Conservation (phyloP, 1,140 invertebrate genomes). For the Drosophila leontia region DNA sequence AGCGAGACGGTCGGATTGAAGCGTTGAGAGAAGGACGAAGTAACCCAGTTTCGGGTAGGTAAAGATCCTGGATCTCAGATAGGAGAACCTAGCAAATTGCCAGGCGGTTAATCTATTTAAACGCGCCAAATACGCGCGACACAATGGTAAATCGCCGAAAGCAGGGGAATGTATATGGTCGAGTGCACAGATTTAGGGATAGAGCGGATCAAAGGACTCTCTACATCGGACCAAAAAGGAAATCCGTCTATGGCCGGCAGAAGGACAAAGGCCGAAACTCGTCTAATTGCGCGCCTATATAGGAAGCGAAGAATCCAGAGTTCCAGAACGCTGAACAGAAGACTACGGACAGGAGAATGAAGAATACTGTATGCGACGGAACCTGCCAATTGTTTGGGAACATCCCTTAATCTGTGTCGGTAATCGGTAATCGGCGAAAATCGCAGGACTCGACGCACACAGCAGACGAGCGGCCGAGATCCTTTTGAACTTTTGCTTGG, state of each 20-base stretch:
- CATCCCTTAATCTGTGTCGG: constrained; percentile 84
- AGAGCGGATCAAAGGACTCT: constrained; percentile 68
- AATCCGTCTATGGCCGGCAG: constrained; percentile 54
- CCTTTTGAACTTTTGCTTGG: constrained; percentile 79
- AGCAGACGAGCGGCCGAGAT: constrained; percentile 70
- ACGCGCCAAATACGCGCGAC: constrained; percentile 83
- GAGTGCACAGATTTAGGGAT: constrained; percentile 83
- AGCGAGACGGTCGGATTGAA: constrained; percentile 16
- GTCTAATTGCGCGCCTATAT: constrained; percentile 81
- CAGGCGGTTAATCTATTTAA: constrained; percentile 85
- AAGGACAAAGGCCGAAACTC: constrained; percentile 72
- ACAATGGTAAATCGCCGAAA: constrained; percentile 56
- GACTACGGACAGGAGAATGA: constrained; percentile 16
- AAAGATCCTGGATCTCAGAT: constrained; percentile 57
- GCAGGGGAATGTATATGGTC: constrained; percentile 49
- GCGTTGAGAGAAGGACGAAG: neutral
- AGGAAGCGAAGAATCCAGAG: constrained; percentile 29
- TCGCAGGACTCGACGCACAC: constrained; percentile 45
- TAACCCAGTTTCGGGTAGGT: constrained; percentile 17
- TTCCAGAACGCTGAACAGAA: constrained; percentile 12
- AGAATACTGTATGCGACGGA: constrained; percentile 21
- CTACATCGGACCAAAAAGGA: constrained; percentile 52
- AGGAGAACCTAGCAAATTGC: constrained; percentile 74
- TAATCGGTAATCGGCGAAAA: constrained; percentile 72
- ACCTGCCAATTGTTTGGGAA: constrained; percentile 57